A percentile compares a stretch with the other conserved stretches of the same genome.
These are phyloP conservation scores for Etheostoma cragini DNA, from an alignment of 2,113 vertebrate genomes.

Conservation along the genomic window DNA sequence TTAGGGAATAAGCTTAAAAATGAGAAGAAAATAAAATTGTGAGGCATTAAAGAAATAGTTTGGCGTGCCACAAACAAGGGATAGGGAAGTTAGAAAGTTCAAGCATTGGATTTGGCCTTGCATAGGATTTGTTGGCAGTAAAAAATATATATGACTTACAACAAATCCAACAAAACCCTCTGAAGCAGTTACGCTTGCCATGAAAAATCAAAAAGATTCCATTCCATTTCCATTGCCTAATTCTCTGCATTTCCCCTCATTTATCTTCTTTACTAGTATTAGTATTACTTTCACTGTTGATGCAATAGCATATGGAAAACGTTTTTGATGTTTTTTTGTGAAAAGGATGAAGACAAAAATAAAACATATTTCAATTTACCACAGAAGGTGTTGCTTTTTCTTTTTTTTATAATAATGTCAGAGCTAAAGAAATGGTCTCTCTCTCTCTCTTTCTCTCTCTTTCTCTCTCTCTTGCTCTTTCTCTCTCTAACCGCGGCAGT, in stretches of 20 bases:
- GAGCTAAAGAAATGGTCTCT: background rate
- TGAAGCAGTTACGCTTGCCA: background rate
- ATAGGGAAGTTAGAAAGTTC: background rate
- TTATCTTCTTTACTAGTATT: too few relatives aligned
- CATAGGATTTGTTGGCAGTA: background rate
- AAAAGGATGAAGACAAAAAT: too few relatives aligned
- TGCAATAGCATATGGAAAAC: too few relatives aligned
- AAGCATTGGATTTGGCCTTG: background rate
- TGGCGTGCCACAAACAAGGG: background rate
- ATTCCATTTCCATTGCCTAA: too few relatives aligned
- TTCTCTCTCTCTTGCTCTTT: background rate
- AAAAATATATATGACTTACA: background rate
- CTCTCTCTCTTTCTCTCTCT: background rate
- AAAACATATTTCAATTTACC: background rate
- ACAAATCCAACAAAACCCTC: background rate
- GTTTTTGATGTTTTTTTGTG: too few relatives aligned
- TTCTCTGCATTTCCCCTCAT: too few relatives aligned
- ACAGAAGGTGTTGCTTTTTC: background rate
- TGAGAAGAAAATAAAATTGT: too few relatives aligned
- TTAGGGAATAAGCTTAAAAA: background rate
- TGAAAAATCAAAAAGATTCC: background rate
- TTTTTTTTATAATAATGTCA: background rate
- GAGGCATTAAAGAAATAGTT: too few relatives aligned
- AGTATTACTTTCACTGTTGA: too few relatives aligned
- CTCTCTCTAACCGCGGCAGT: conserved; percentile 28